Evolutionary conservation across 2,888 invertebrate genomes (phyloP).

Genomic region (Cheilosia soror): DNA sequence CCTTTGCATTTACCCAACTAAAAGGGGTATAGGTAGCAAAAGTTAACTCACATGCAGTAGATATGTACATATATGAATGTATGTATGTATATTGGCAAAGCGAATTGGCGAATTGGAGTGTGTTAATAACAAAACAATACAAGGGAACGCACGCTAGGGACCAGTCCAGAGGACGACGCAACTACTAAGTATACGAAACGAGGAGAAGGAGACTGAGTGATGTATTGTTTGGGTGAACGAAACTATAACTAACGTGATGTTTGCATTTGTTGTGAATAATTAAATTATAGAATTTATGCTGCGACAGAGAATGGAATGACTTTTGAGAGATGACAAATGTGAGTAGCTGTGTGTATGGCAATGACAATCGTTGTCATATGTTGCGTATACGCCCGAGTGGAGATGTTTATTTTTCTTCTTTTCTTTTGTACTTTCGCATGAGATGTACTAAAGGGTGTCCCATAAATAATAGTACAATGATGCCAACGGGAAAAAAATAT

Average conservation of each 20-base stretch:
- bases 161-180: conserved; percentile 8
- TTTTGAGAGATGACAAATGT: neutral
- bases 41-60: conserved; percentile 37
- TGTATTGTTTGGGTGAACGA: conserved; percentile 67
- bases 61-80: conserved; percentile 17
- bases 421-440: too few species aligned
- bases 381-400: conserved; percentile 40
- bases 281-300: conserved; percentile 57
- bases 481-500: too few species aligned
- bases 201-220: neutral
- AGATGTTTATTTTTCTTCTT: neutral
- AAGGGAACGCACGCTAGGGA: conserved; percentile 23
- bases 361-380: conserved; percentile 26
- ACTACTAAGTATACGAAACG: neutral
- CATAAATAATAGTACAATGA: too few species aligned
- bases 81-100: neutral
- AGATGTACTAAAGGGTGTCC: too few species aligned
- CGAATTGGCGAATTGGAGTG: conserved; percentile 67
- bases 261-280: conserved; percentile 68
- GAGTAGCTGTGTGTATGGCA: neutral
- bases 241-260: conserved; percentile 68
- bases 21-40: conserved; percentile 27
- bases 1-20: neutral
- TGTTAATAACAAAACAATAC: conserved; percentile 69
- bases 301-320: conserved; percentile 15